Evolutionary conservation across 37 sponge, comb jelly and placozoan genomes (phyloP).

Genomic region (Ephydatia muelleri): DNA sequence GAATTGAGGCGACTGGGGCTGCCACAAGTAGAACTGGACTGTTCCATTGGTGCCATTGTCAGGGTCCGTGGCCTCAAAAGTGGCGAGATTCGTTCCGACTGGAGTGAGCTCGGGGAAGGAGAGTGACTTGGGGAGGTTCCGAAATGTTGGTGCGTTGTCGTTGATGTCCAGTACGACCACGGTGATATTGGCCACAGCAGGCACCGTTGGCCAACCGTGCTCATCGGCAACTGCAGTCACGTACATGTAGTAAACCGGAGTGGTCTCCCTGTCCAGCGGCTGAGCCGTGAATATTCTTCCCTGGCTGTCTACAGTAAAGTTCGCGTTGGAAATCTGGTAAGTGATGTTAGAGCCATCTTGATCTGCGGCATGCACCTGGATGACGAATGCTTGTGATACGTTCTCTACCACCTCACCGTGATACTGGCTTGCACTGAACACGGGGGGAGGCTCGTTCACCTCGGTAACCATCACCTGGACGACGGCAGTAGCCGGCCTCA

Average conservation of each 20-base stretch:
- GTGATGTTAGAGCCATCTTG: constrained; percentile 52
- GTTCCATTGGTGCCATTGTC: constrained; percentile 55
- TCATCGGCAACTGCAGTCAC: constrained; percentile 61
- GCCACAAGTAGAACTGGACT: constrained; percentile 8
- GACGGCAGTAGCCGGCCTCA: constrained; percentile 2
- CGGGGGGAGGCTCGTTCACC: constrained; percentile 68
- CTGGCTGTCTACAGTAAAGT: not conserved
- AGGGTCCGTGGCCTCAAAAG: constrained; percentile 49
- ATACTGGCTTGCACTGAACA: constrained; percentile 27
- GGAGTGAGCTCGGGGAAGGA: constrained; percentile 12
- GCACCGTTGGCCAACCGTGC: constrained; percentile 15
- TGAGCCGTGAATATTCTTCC: constrained; percentile 18
- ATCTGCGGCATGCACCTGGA: constrained; percentile 44
- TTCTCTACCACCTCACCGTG: constrained; percentile 42
- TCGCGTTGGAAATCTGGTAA: not conserved
- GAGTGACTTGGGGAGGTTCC: not conserved
- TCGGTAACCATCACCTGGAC: constrained; percentile 43
- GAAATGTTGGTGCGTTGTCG: constrained; percentile 68
- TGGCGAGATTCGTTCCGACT: constrained; percentile 10
- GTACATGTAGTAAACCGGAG: constrained; percentile 6
- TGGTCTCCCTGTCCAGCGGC: constrained; percentile 48
- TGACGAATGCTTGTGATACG: constrained; percentile 15
- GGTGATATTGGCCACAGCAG: constrained; percentile 24
- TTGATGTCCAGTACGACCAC: constrained; percentile 67
- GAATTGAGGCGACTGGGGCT: not conserved